Percentiles rank a stretch among this genome's conserved stretches.
phyloP scores from a whole-genome alignment of 2,113 vertebrate species.

The Himantopus leucocephalus region DNA sequence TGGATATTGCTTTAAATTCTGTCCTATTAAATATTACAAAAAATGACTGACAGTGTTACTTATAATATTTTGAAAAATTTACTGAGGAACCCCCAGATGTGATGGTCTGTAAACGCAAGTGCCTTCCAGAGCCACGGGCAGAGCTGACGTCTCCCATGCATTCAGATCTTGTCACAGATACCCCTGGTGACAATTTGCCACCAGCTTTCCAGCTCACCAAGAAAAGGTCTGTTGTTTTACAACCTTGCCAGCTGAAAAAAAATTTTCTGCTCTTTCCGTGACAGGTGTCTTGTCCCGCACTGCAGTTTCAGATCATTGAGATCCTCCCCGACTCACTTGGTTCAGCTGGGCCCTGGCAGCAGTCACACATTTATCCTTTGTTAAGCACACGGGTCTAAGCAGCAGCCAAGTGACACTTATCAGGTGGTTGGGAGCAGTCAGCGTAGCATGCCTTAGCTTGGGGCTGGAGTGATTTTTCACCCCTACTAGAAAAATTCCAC shows the following conservation, averaged over 20 bases:
- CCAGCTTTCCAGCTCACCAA: neutral
- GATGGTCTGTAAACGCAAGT: fast-evolving
- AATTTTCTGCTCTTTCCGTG: neutral
- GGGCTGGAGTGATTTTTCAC: neutral
- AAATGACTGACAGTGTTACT: neutral
- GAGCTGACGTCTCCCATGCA: neutral
- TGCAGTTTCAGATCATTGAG: neutral
- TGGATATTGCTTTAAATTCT: neutral
- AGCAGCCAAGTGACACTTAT: neutral
- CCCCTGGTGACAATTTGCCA: neutral
- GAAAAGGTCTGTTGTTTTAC: neutral
- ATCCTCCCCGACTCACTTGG: neutral
- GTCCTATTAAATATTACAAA: neutral
- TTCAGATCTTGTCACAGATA: neutral
- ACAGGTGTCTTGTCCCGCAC: neutral
- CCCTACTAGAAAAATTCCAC: neutral
- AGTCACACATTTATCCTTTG: neutral
- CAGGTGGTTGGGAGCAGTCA: neutral
- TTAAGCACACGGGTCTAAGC: neutral
- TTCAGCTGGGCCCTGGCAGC: neutral
- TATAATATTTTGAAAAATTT: neutral
- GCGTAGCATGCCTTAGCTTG: fast-evolving
- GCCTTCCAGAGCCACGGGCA: neutral
- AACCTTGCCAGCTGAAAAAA: neutral
- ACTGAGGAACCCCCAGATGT: neutral